Evolutionary conservation across 2,797 vertebrate species (phyloP), one percentile per base, ranked within the genome.

Genomic region (Nasua narica): DNA sequence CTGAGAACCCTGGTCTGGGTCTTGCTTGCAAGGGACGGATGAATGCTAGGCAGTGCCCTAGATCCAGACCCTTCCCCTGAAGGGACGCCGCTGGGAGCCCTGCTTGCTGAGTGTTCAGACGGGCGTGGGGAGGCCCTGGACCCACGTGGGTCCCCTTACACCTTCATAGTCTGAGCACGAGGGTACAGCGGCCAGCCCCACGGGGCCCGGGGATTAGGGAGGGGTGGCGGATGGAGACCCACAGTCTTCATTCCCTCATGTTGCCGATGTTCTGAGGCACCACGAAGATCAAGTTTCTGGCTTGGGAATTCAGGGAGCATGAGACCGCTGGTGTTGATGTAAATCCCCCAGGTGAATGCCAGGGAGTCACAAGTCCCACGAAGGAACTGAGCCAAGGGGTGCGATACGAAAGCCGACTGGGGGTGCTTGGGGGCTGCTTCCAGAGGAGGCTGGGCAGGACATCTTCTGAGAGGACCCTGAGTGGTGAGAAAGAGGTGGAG

Each of bases 121-220:
- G 0, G 32, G 12, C 6, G 7, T 23, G 18, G 46, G 32, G 74
- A 35, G 46, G 12, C 15, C 11, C 9, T 5, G 62, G 50, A n/a
- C 16, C 40, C 40, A 32, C 0, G 0, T 1, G 2, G 14, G 18
- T 46, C 27, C 40, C 0, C 29, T 43, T 11, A 7, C 0, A 18
- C 65, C 54, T 35, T 58, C 23, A 1, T 1, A 0, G 27, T 35
- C 46, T 8, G 21, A 50, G 62, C 18, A 0, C 3, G 3, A 27
- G 29, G 16, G 25, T 3, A 40, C 0, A 10, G 50, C 0, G 0
- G 21, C 13, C 67, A 16, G 37, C 40, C n/a, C 37, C 65, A n/a
- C 62, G 5, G 76, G 40, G 23, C 29, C 69, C 0, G 0, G 1
- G 13, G 52, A 2, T 18, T 19, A 11, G 74, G 1, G 32, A 5